phyloP scores from a whole-genome alignment of 2,888 invertebrate genomes.

The Chalcis sispes region DNA sequence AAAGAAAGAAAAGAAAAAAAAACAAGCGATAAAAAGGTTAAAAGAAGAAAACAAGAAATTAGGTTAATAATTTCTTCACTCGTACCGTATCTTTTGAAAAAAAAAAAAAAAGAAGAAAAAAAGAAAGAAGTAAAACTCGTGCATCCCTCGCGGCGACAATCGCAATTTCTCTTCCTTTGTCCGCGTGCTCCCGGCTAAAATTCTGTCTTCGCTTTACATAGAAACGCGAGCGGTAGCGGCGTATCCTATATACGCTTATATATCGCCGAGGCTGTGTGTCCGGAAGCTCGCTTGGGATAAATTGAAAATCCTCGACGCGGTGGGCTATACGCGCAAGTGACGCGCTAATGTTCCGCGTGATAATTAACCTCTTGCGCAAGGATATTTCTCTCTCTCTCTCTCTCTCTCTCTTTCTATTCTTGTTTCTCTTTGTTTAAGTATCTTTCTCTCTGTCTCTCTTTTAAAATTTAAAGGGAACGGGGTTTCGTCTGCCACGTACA shows the following conservation, averaged over 20 bases:
- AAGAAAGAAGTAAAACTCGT: too few species aligned
- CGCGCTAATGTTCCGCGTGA: constrained; percentile 18
- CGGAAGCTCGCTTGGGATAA: constrained; percentile 7
- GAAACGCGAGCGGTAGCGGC: background rate
- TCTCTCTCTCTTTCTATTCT: too few species aligned
- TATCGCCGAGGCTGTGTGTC: too few species aligned
- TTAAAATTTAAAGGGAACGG: background rate
- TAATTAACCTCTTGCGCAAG: constrained; percentile 26
- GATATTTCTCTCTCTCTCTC: too few species aligned
- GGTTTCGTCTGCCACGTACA: background rate
- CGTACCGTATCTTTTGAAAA: too few species aligned
- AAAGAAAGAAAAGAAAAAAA: too few species aligned
- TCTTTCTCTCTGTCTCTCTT: background rate
- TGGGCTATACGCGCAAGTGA: background rate
- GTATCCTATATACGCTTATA: background rate
- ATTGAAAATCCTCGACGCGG: constrained; percentile 15
- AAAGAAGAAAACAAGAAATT: too few species aligned
- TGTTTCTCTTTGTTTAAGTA: too few species aligned
- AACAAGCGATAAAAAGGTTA: too few species aligned
- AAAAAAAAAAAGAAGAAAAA: too few species aligned
- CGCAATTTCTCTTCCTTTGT: constrained; percentile 7
- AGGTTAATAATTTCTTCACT: too few species aligned
- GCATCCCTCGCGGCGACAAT: background rate
- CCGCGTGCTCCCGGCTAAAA: background rate
- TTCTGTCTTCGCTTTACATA: background rate